Evolutionary conservation across 2,888 invertebrate genomes (phyloP).

Genomic region (Eupeodes latifasciatus): DNA sequence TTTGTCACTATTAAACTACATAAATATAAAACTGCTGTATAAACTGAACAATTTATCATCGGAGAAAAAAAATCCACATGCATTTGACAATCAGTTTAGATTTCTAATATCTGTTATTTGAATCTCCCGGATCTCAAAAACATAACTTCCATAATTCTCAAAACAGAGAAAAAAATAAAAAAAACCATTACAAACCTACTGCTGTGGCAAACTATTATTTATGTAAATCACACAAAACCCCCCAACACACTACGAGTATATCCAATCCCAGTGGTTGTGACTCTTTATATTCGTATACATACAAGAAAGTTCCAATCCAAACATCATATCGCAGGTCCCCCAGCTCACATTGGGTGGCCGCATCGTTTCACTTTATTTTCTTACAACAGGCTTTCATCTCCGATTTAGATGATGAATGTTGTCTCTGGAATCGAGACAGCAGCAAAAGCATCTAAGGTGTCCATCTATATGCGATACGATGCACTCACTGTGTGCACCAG

Average conservation of each 20-base stretch:
- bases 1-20: not conserved
- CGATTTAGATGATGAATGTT: slow-evolving; percentile 71
- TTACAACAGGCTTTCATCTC: slow-evolving; percentile 69
- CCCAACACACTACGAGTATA: slow-evolving; percentile 12
- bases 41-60: slow-evolving; percentile 13
- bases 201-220: slow-evolving; percentile 41
- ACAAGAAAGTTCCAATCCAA: slow-evolving; percentile 45
- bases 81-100: slow-evolving; percentile 35
- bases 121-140: slow-evolving; percentile 43
- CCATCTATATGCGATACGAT: slow-evolving; percentile 46
- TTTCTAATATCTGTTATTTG: slow-evolving; percentile 35
- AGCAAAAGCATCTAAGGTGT: slow-evolving; percentile 62
- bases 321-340: slow-evolving; percentile 39
- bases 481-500: slow-evolving; percentile 47
- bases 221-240: slow-evolving; percentile 46
- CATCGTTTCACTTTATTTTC: slow-evolving; percentile 66
- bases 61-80: slow-evolving; percentile 3
- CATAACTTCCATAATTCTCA: slow-evolving; percentile 41
- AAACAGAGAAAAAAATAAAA: slow-evolving; percentile 15
- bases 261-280: not conserved
- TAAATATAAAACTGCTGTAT: not conserved
- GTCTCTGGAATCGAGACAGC: slow-evolving; percentile 46
- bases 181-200: slow-evolving; percentile 33
- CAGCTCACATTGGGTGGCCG: slow-evolving; percentile 66
- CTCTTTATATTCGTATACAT: not conserved